These are phyloP conservation scores for Drosophila nigritarsus DNA, from an alignment of 2,888 invertebrate genomes.

Conservation along the genomic window DNA sequence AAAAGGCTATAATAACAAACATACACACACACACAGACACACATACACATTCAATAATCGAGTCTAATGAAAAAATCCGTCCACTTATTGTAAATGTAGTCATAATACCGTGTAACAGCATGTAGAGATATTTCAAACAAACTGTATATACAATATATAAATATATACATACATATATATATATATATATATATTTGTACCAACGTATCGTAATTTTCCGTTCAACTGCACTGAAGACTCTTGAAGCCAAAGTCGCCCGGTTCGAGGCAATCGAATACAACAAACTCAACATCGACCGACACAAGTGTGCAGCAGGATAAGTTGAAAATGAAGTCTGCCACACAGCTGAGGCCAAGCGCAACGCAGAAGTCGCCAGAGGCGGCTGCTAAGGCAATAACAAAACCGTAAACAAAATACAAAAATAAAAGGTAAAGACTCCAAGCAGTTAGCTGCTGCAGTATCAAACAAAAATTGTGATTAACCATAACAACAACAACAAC, in stretches of 20 bases:
- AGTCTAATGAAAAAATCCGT: conserved; percentile 37
- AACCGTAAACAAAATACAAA: conserved; percentile 35
- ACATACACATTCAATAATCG: neutral
- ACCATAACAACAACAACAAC: conserved; percentile 33
- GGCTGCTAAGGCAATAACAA: conserved; percentile 17
- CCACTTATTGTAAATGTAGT: conserved; percentile 41
- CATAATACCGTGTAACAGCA: conserved; percentile 22
- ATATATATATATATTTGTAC: conserved; percentile 20
- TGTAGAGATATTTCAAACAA: conserved; percentile 18
- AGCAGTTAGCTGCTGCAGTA: neutral
- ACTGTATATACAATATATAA: conserved; percentile 1
- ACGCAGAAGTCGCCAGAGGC: conserved; percentile 26
- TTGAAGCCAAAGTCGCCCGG: conserved; percentile 68
- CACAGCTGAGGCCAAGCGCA: neutral
- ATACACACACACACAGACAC: neutral
- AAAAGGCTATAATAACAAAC: conserved; percentile 37
- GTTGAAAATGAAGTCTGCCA: conserved; percentile 61
- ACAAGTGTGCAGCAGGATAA: conserved; percentile 61
- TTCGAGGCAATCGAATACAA: conserved; percentile 75
- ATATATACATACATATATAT: conserved; percentile 10
- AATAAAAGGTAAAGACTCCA: conserved; percentile 33
- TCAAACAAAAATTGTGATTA: conserved; percentile 23
- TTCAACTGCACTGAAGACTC: conserved; percentile 64
- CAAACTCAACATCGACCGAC: conserved; percentile 77
- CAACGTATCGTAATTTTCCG: conserved; percentile 44